Evolutionary conservation across 2,888 invertebrate genomes (phyloP).

Genomic region (Xanthia togata): DNA sequence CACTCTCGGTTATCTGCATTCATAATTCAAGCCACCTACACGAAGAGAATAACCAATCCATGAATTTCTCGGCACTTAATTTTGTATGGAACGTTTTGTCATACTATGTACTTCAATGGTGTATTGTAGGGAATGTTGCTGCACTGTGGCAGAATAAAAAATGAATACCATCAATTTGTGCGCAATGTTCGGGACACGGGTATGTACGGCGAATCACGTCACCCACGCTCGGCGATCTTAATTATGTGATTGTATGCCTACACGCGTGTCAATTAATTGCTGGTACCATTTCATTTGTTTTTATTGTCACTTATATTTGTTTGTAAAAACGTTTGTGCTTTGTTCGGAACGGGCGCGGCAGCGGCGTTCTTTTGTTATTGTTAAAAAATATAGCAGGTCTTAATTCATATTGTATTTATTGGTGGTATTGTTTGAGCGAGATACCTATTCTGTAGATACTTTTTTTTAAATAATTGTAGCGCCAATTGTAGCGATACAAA

Average conservation of each 20-base stretch:
- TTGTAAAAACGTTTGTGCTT: constrained; percentile 65
- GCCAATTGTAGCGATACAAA: background rate
- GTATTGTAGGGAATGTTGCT: constrained; percentile 17
- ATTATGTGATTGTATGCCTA: constrained; percentile 80
- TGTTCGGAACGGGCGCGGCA: constrained; percentile 46
- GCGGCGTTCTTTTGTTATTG: constrained; percentile 50
- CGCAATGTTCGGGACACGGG: constrained; percentile 54
- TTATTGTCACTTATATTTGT: constrained; percentile 67
- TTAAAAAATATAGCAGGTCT: constrained; percentile 40
- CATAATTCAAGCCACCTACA: constrained; percentile 83
- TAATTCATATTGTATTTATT: constrained; percentile 34
- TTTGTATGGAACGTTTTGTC: constrained; percentile 26
- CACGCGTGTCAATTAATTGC: constrained; percentile 80
- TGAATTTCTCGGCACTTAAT: constrained; percentile 47
- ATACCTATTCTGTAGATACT: constrained; percentile 9
- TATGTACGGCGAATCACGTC: constrained; percentile 69
- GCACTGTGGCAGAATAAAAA: constrained; percentile 69
- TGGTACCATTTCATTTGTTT: constrained; percentile 67
- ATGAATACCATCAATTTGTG: constrained; percentile 71
- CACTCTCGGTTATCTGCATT: constrained; percentile 79
- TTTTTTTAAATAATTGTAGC: constrained; percentile 1
- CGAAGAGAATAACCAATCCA: constrained; percentile 61
- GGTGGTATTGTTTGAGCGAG: constrained; percentile 29
- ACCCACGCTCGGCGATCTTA: constrained; percentile 80
- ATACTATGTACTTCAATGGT: constrained; percentile 27